Evolutionary conservation across 2,888 invertebrate species (phyloP).

Genomic region (Polymixis flavicincta): DNA sequence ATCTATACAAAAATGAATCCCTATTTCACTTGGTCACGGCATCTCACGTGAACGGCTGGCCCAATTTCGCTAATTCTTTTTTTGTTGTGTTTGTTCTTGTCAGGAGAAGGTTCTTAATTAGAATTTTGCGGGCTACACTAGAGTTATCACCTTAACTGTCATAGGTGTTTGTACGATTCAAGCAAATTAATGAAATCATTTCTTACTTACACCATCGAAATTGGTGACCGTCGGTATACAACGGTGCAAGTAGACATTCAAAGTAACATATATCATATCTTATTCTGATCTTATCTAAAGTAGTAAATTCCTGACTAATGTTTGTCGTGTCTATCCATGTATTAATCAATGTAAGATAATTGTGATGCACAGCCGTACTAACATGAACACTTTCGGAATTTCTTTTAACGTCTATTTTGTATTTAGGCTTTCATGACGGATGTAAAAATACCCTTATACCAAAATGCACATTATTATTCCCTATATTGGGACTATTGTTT

Average conservation of each 20-base stretch:
- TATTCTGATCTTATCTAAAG: constrained; percentile 11
- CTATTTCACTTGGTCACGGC: too few species aligned
- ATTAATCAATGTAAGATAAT: constrained; percentile 6
- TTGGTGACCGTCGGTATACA: neutral
- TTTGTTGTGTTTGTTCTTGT: too few species aligned
- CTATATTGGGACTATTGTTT: neutral
- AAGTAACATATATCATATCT: neutral
- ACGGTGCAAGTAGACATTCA: neutral
- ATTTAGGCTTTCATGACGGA: neutral
- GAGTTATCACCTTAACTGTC: neutral
- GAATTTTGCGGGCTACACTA: too few species aligned
- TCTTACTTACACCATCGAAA: too few species aligned
- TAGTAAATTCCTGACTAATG: neutral
- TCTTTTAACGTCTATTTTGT: neutral
- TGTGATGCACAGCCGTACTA: neutral
- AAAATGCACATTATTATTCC: neutral
- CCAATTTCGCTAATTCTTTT: too few species aligned
- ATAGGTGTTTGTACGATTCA: neutral
- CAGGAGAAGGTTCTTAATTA: too few species aligned
- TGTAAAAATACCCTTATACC: neutral
- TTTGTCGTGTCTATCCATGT: constrained; percentile 10
- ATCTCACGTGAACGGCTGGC: too few species aligned
- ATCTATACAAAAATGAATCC: too few species aligned
- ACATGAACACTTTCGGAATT: neutral
- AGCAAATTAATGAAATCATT: neutral